Evolutionary conservation across 1,140 invertebrate species (phyloP).

Genomic region (Heliothis virescens): DNA sequence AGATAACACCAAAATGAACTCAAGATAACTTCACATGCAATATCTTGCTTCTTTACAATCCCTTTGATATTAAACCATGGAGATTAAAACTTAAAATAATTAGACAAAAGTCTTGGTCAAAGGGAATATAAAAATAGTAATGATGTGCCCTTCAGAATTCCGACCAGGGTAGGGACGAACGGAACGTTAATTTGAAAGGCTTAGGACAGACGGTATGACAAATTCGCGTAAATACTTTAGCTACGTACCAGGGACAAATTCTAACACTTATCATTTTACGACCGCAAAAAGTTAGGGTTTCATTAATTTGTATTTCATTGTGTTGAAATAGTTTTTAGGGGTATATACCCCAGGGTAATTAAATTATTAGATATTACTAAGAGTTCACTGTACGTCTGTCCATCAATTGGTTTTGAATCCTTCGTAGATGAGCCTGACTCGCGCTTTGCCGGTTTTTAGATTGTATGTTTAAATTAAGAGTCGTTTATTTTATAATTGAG

Average conservation of each 20-base stretch:
- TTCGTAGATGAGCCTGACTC: too few species aligned
- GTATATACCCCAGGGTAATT: too few species aligned
- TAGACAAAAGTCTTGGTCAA: slow-evolving; percentile 41
- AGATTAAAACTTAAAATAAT: slow-evolving; percentile 42
- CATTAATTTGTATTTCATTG: not conserved
- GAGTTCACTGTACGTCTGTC: too few species aligned
- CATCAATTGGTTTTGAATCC: too few species aligned
- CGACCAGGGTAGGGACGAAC: slow-evolving; percentile 24
- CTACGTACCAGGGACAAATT: not conserved
- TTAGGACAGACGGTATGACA: slow-evolving; percentile 21
- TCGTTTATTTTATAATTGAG: too few species aligned
- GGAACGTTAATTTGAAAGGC: slow-evolving; percentile 42
- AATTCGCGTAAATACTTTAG: slow-evolving; percentile 40
- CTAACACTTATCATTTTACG: too few species aligned
- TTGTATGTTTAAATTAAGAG: not conserved
- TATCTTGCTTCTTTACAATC: not conserved
- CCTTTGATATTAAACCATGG: slow-evolving; percentile 12
- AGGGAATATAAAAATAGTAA: slow-evolving; percentile 40
- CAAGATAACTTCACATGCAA: slow-evolving; percentile 10
- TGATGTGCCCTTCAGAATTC: slow-evolving; percentile 5
- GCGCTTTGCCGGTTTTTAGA: not conserved
- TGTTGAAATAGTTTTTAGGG: too few species aligned
- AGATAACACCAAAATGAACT: not conserved
- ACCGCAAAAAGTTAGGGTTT: not conserved
- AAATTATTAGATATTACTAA: too few species aligned